Evolutionary conservation across 2,113 vertebrate genomes (phyloP).

Genomic region (Rallus limicola): DNA sequence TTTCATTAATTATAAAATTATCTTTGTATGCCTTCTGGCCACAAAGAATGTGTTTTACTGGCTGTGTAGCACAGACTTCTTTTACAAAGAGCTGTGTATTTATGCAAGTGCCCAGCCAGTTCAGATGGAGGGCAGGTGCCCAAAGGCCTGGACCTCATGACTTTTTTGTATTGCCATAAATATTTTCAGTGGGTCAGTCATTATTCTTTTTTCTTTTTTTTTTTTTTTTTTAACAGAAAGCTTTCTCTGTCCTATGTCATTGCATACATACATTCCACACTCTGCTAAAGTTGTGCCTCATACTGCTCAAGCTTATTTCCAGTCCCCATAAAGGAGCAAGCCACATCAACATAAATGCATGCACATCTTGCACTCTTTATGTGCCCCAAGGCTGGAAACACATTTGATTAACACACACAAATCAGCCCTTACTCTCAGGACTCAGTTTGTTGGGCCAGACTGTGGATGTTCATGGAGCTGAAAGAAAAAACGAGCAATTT

Average conservation of each 20-base stretch:
- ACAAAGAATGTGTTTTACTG: not conserved
- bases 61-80: not conserved
- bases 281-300: not conserved
- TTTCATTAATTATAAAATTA: constrained; percentile 5
- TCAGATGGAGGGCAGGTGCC: not conserved
- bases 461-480: not conserved
- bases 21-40: not conserved
- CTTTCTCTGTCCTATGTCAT: not conserved
- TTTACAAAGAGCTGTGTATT: not conserved
- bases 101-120: not conserved
- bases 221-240: not conserved
- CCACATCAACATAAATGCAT: not conserved
- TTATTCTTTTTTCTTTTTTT: not conserved
- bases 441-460: not conserved
- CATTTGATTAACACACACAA: not conserved
- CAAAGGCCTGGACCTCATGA: not conserved
- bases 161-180: not conserved
- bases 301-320: not conserved
- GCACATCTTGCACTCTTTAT: not conserved
- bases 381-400: not conserved
- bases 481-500: not conserved
- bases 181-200: not conserved
- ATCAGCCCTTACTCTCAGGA: not conserved
- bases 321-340: not conserved
- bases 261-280: not conserved